phyloP scores from a whole-genome alignment of 2,797 vertebrate genomes.

The Molossus molossus region DNA sequence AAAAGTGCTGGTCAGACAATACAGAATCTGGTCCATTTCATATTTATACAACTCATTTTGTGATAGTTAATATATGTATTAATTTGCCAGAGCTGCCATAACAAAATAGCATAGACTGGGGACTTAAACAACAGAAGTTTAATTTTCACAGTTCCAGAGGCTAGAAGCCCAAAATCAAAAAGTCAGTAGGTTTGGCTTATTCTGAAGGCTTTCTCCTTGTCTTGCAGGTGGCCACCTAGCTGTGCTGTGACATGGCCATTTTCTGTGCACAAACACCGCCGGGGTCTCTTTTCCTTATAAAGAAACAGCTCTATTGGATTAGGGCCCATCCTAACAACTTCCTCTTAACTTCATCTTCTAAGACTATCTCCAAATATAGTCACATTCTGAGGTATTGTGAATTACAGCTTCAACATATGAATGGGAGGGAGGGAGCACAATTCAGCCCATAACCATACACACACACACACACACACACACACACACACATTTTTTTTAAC shows the following conservation, averaged over 20 bases:
- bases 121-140: neutral
- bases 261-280: neutral
- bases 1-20: neutral
- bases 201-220: neutral
- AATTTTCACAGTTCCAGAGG: neutral
- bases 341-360: neutral
- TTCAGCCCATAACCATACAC: neutral
- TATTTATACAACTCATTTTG: neutral
- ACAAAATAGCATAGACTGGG: neutral
- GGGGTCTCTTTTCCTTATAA: neutral
- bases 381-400: neutral
- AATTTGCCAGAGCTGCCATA: neutral
- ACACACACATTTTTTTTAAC: neutral
- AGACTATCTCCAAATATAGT: neutral
- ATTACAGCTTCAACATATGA: neutral
- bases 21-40: neutral
- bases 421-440: neutral
- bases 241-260: neutral
- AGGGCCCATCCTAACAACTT: rapidly evolving
- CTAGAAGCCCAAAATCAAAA: neutral
- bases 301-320: neutral
- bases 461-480: no score
- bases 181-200: neutral
- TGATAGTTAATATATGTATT: neutral
- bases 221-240: neutral